Percentiles rank a stretch among this genome's conserved stretches.
phyloP scores from a whole-genome alignment of 1,140 invertebrate genomes.

The Drosophila bocki region DNA sequence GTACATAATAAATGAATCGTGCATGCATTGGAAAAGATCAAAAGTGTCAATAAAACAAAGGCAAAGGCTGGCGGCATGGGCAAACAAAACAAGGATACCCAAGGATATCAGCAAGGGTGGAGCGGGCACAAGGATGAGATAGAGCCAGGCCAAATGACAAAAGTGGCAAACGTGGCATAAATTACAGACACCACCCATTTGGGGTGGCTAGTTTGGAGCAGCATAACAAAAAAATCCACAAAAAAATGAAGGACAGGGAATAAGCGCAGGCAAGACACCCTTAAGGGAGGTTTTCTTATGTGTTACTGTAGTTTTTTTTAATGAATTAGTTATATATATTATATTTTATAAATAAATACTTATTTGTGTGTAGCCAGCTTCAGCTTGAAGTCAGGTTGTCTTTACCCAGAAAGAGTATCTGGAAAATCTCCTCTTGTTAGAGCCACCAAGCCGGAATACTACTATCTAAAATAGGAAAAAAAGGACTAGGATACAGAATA shows the following conservation, averaged over 20 bases:
- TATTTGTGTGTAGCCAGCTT: not conserved
- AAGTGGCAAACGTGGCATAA: constrained; percentile 82
- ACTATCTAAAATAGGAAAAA: not conserved
- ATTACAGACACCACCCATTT: constrained; percentile 46
- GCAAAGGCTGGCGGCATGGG: constrained; percentile 33
- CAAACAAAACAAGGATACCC: constrained; percentile 5
- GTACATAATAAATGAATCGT: constrained; percentile 78
- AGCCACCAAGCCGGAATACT: constrained; percentile 29
- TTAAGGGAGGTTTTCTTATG: not conserved
- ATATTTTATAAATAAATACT: not conserved
- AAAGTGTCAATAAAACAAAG: constrained; percentile 83
- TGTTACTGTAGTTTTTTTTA: not conserved
- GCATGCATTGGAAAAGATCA: constrained; percentile 77
- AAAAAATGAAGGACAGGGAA: not conserved
- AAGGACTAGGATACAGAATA: not conserved
- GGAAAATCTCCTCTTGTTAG: constrained; percentile 4
- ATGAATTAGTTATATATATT: not conserved
- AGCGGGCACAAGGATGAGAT: not conserved
- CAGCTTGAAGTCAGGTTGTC: accelerated
- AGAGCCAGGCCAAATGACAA: constrained; percentile 71
- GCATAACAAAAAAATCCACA: not conserved
- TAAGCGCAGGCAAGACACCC: not conserved
- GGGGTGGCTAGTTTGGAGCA: constrained; percentile 17
- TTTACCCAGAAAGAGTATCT: not conserved
- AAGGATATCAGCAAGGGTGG: not conserved